phyloP scores from a whole-genome alignment of 2,888 invertebrate genomes.

The Ctena decussata region DNA sequence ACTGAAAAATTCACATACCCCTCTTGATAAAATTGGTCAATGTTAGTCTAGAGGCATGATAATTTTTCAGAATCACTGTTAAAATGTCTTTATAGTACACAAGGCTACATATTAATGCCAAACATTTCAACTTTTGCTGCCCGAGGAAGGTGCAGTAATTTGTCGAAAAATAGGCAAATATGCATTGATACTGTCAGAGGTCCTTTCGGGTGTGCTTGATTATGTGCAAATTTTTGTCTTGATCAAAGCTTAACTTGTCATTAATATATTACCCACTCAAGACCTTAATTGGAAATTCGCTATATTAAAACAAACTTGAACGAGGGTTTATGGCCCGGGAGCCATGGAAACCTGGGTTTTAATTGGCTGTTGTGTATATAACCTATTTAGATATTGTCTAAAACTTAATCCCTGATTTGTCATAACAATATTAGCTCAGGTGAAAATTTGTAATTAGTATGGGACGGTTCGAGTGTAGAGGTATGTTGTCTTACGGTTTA shows the following conservation, averaged over 20 bases:
- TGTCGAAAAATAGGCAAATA: too few species aligned
- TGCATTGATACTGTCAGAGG: too few species aligned
- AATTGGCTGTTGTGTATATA: conserved; percentile 69
- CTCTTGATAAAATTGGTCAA: too few species aligned
- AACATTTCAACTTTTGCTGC: too few species aligned
- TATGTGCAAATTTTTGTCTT: not conserved
- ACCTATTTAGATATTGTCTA: conserved; percentile 69
- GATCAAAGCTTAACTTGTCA: not conserved
- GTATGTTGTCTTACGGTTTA: conserved; percentile 5
- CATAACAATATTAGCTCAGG: conserved; percentile 6
- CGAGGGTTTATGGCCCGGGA: conserved; percentile 42
- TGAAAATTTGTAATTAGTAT: conserved; percentile 5
- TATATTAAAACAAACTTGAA: conserved; percentile 62
- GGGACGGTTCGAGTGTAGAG: not conserved
- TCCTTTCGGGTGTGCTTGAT: too few species aligned
- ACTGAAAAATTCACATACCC: too few species aligned
- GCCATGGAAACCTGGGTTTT: conserved; percentile 63
- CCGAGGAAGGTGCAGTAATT: too few species aligned
- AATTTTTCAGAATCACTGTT: too few species aligned
- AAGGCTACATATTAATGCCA: too few species aligned
- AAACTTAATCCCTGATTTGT: conserved; percentile 24
- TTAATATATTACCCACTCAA: conserved; percentile 15
- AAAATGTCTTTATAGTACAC: too few species aligned
- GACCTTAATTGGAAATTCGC: conserved; percentile 21
- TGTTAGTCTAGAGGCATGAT: too few species aligned